Evolutionary conservation across 2,888 invertebrate genomes (phyloP), one percentile per base, ranked within the genome.

Genomic region (Rotaria sp.): DNA sequence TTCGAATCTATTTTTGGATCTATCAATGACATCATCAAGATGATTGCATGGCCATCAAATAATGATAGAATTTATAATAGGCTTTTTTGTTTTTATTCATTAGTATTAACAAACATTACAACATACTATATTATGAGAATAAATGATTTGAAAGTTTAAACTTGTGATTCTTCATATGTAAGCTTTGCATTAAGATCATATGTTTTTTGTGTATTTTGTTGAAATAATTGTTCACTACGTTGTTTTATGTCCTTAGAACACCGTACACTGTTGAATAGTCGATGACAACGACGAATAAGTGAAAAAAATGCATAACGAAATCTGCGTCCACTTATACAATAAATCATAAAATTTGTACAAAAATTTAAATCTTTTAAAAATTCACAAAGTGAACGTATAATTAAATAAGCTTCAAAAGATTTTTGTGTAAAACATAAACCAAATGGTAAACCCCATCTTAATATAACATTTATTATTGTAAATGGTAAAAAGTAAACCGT

Each of bases 321-420:
- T n/a, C 80, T 1, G 21, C 80, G 45, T n/a, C 80, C 80, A 80
- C 80, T 80, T 15, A 80, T 41, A 80, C 80, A 80, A 80, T 80
- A 80, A 80, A 80, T 80, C 45, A 80, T 45, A 45, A 80, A 80
- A 80, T 80, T 41, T 24, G 80, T 45, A 18, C 80, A 80, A 80
- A 80, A 80, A 45, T 80, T 80, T 45, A 80, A 80, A 45, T 80
- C 80, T 45, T 80, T 80, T n/a, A 80, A 45, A 13, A 80, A 45
- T 10, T 80, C 80, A 80, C 35, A 45, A 5, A 45, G 18, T n/a
- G 80, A 13, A 1, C 80, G 41, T 41, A 45, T 45, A n/a, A 45
- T 26, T 35, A 80, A 41, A 41, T 80, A 80, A 45, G 8, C 1
- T 80, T 11, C 41, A 80, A 80, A 80, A 24, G 26, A 10, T 45